Evolutionary conservation across 1,140 invertebrate genomes (phyloP).

Genomic region (Papilio polyxenes): DNA sequence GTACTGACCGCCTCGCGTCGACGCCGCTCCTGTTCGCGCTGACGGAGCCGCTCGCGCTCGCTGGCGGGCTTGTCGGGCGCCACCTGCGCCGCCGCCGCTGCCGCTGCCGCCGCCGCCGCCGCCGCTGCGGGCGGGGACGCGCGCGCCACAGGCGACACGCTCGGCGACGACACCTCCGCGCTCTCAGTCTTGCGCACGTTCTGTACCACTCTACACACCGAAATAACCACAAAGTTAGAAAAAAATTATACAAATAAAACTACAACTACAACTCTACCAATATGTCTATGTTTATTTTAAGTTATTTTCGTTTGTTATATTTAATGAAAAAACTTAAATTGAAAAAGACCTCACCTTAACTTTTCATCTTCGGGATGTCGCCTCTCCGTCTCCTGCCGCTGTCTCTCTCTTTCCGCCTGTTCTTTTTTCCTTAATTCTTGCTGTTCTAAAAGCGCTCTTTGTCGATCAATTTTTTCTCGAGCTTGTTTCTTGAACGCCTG

Average conservation of each 20-base stretch:
- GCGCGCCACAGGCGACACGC: slow-evolving; percentile 66
- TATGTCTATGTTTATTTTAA: too few relatives aligned
- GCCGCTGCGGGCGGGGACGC: slow-evolving; percentile 60
- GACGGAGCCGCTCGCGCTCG: slow-evolving; percentile 89
- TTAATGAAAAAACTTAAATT: slow-evolving; percentile 7
- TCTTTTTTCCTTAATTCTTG: slow-evolving; percentile 92
- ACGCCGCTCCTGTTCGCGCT: slow-evolving; percentile 93
- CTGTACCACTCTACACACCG: slow-evolving; percentile 40
- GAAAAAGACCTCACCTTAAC: slow-evolving; percentile 56
- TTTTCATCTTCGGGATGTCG: slow-evolving; percentile 88
- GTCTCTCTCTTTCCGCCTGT: slow-evolving; percentile 90
- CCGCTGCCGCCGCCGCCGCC: slow-evolving; percentile 63
- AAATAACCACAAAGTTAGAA: background rate
- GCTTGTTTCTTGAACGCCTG: slow-evolving; percentile 96
- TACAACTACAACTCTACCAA: too few relatives aligned
- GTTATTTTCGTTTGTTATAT: background rate
- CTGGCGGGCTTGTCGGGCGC: slow-evolving; percentile 85
- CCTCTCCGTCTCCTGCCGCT: slow-evolving; percentile 89
- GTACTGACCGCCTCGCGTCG: slow-evolving; percentile 94
- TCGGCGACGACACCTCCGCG: slow-evolving; percentile 63
- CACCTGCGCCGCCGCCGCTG: slow-evolving; percentile 82
- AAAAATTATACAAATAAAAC: background rate
- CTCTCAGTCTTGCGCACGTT: slow-evolving; percentile 53
- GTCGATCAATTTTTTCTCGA: slow-evolving; percentile 95
- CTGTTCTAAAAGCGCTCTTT: slow-evolving; percentile 91